A percentile compares a stretch with the other conserved stretches of the same genome.
These are phyloP conservation scores for Urocynchramus pylzowi DNA, from an alignment of 2,113 vertebrate species.

Conservation along the genomic window DNA sequence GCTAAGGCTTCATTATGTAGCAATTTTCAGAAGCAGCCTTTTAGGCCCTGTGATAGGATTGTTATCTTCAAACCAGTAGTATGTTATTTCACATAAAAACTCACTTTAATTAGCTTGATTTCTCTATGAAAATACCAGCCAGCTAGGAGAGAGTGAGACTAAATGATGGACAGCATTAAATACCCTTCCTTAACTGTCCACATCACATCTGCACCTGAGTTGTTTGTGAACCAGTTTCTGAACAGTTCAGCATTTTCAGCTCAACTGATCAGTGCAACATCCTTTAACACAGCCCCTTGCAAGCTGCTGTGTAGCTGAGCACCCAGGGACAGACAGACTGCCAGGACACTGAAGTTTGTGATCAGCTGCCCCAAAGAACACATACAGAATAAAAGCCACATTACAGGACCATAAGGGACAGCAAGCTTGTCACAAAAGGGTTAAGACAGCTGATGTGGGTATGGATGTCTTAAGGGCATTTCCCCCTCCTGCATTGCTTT, in stretches of 20 bases:
- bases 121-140: not conserved
- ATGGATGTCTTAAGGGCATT: not conserved
- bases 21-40: not conserved
- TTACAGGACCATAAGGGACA: not conserved
- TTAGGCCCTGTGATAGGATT: not conserved
- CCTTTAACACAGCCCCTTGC: not conserved
- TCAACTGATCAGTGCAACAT: not conserved
- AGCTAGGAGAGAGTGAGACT: not conserved
- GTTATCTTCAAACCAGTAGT: not conserved
- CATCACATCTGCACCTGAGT: fast-evolving
- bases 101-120: not conserved
- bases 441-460: not conserved
- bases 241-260: not conserved
- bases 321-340: not conserved
- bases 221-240: not conserved
- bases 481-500: not conserved
- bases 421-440: not conserved
- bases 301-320: not conserved
- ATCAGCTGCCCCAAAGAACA: not conserved
- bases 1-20: not conserved
- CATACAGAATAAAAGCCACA: not conserved
- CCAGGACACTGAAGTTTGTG: not conserved
- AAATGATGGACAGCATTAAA: not conserved
- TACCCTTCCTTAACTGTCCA: not conserved
- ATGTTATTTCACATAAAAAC: not conserved